Evolutionary conservation across 1,140 invertebrate species (phyloP).

Genomic region (Cyphomyrmex costatus): DNA sequence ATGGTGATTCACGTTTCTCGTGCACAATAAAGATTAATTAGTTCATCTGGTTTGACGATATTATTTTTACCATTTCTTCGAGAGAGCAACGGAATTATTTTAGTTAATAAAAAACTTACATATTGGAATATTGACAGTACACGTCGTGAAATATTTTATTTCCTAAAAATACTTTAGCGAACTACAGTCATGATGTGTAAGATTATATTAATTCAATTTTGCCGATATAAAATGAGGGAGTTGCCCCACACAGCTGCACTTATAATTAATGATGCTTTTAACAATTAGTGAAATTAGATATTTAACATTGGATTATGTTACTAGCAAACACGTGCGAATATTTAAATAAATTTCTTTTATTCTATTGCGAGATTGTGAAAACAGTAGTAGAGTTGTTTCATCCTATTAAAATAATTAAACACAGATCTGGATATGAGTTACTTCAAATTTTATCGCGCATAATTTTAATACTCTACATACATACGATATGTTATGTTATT

Average conservation of each 20-base stretch:
- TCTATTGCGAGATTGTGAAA: neutral
- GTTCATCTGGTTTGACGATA: neutral
- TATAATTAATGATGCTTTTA: conserved; percentile 18
- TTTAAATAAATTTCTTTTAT: conserved; percentile 38
- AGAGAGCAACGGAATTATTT: conserved; percentile 12
- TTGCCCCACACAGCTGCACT: neutral
- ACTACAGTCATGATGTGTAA: neutral
- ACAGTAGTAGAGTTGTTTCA: neutral
- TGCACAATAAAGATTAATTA: conserved; percentile 16
- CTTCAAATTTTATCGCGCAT: neutral
- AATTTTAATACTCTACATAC: neutral
- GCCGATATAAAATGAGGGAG: neutral
- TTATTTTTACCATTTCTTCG: conserved; percentile 48
- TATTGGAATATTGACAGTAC: neutral
- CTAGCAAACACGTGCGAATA: neutral
- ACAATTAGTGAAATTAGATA: conserved; percentile 40
- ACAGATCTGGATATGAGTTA: neutral
- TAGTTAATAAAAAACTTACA: conserved; percentile 25
- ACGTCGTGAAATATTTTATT: conserved; percentile 5
- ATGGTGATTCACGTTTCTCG: neutral
- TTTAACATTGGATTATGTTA: conserved; percentile 12
- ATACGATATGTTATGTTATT: neutral
- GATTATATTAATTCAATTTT: conserved; percentile 46
- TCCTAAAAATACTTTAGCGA: conserved; percentile 19
- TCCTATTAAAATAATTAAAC: conserved; percentile 47